Base-by-base conservation (phyloP, 1,140 invertebrate genomes). In the Dreissena rostriformis region DNA sequence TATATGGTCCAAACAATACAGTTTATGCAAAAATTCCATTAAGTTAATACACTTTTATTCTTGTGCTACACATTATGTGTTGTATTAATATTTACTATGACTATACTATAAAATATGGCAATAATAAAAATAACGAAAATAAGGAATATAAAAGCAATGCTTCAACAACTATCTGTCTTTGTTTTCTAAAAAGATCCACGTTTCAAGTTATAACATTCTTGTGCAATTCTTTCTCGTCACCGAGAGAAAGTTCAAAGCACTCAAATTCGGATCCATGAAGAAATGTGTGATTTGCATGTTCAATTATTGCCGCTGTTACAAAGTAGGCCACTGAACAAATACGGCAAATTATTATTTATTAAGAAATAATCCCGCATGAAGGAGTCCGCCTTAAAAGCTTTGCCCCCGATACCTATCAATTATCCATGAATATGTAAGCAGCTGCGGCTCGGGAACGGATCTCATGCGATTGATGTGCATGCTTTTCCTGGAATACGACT, bases 401-500 rank as follows among this genome's bases (percentile, higher is more conserved):
- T 39, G 7, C 49, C 67, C 8, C 39, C 4, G 75, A 78, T 78
- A 55, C 26, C 39, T 78, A 78, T 78, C 75, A 78, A 66, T 78
- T 52, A 24, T 11, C 49, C 77, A 79, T 79, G 77, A 68, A 79
- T 79, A 79, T 79, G 77, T 79, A 79, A 79, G 57, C 70, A 70
- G 17, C 57, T 24, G 57, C 17, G 17, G 57, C 57, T 61, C 17
- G 12, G 22, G 57, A 61, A 61, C 17, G 57, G 22, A n/a, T 19
- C 17, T 61, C 17, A 61, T 61, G 6, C 22, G 22, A 61, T 61
- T 39, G 39, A 2, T 61, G 57, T 61, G 57, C 57, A 19, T 24
- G 6, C 57, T 61, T 6, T 61, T 11, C 57, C 12, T 61, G 22
- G 22, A 61, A 61, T 61, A 6, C 17, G 17, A 6, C 57, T 2